Base-by-base conservation (phyloP, 2,113 vertebrate genomes). In the Calyptommatus sinebrachiatus region DNA sequence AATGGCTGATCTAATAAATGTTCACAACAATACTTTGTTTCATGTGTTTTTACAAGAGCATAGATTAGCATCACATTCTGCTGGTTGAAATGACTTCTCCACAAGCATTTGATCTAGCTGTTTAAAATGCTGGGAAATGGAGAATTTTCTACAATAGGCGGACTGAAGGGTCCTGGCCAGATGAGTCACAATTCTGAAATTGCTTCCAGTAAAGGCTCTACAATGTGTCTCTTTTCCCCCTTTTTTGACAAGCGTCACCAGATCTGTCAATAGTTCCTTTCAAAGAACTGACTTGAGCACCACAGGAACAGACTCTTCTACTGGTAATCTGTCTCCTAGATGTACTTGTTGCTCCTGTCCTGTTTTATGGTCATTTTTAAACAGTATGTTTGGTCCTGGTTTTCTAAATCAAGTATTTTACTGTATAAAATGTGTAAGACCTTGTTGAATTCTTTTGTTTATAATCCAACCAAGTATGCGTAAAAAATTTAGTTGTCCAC, bases 71-170 rank as follows among this genome's bases (percentile, higher is more conserved):
- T 21, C n/a, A 53, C 45, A 35, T 80, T 28, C 12, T 14, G 12
- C 24, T 22, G 16, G 9, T 16, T 21, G 6, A 65, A 65, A 28
- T 57, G 57, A 35, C 66, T 72, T 80, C 62, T 46, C 62, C 41
- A 46, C 78, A 80, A 57, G 29, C 41, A 16, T 22, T 57, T 18
- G 18, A 62, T n/a, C 6, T 53, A 72, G 28, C 28, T 41, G n/a
- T 73, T 80, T 80, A n/a, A 66, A 67, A 80, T 80, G 45, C 48
- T 73, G 63, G 71, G 71, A 73, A 80, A 67, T 66, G 18, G 48
- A 45, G 29, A 45, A 69, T 61, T 50, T 57, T 41, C 48, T 20
- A 74, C 65, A 81, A 74, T 69, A 68, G 65, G 18, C 48, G n/a
- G 9, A 61, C 45, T 81, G 53, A 14, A 75, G 22, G 45, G 26